phyloP scores from a whole-genome alignment of 2,113 vertebrate genomes.

The Seriola dumerili region DNA sequence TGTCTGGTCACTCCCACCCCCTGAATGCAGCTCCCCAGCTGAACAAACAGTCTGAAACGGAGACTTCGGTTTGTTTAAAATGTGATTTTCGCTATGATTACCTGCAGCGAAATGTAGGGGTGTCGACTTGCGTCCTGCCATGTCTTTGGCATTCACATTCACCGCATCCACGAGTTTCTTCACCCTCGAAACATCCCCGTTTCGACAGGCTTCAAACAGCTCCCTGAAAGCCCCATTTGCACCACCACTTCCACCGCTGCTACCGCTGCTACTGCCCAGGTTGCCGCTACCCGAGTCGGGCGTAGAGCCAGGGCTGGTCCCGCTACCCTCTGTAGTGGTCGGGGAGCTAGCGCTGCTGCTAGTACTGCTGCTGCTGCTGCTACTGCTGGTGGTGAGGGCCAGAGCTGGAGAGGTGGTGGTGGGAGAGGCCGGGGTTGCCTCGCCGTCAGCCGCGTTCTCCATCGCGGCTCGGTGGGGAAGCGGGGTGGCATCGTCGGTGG shows the following conservation, averaged over 20 bases:
- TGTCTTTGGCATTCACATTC: conserved; percentile 94
- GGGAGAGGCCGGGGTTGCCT: conserved; percentile 75
- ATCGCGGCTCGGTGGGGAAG: conserved; percentile 30
- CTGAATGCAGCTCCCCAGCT: not conserved
- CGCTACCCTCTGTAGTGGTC: conserved; percentile 74
- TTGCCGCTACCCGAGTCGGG: conserved; percentile 65
- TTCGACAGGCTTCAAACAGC: conserved; percentile 94
- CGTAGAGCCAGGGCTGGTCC: conserved; percentile 68
- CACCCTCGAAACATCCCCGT: conserved; percentile 92
- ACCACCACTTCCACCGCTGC: not conserved
- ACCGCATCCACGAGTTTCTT: conserved; percentile 90
- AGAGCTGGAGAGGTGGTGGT: conserved; percentile 55
- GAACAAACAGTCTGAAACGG: not conserved
- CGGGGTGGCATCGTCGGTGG: conserved; percentile 48
- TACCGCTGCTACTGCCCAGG: conserved; percentile 23
- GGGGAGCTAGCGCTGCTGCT: conserved; percentile 75
- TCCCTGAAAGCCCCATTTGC: conserved; percentile 73
- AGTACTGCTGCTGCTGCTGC: conserved; percentile 21
- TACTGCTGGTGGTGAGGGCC: conserved; percentile 64
- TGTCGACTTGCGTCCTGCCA: conserved; percentile 92
- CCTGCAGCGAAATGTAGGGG: conserved; percentile 96
- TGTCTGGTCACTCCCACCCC: not conserved
- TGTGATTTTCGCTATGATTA: conserved; percentile 57
- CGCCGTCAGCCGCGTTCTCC: conserved; percentile 68
- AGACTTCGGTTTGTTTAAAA: not conserved